Base-by-base conservation (phyloP, 2,797 vertebrate genomes). In the Betta splendens region DNA sequence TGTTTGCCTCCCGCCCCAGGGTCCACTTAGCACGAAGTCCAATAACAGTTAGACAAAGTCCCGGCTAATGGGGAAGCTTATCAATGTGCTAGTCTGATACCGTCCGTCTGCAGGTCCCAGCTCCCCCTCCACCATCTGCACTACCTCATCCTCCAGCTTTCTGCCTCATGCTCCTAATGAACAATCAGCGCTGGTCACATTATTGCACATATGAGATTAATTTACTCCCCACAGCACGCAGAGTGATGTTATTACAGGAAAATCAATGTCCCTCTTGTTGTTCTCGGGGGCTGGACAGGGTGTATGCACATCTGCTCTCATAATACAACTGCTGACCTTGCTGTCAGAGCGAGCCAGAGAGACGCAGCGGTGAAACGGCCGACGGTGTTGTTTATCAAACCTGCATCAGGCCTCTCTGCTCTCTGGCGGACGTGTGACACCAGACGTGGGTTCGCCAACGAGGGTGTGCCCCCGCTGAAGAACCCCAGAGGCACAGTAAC, bases 291-390 rank as follows among this genome's bases (percentile, higher is more conserved):
- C 68, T 80, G 84, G 71, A 76, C 69, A 73, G 76, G 77, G 82
- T 81, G 85, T 81, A 72, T 69, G 72, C 87, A 86, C 85, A 89
- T 89, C 86, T 90, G 88, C 84, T 87, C 80, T 84, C 86, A 89
- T 81, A 89, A 90, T 90, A 87, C 88, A 88, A 89, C 79, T 88
- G 91, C 87, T 92, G 90, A 91, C 87, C 85, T 88, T 90, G 88
- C 87, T 89, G 83, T 88, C 86, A 87, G 69, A 81, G 58, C 16
- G 70, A 81, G 72, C 70, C 59, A 71, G 79, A 78, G 80, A 77
- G 85, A 74, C 71, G 75, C 75, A 75, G 76, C 47, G 28, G 78
- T 36, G 58, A 85, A 89, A 83, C 60, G 39, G 75, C 67, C 72
- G 36, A 75, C 79, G 9, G 53, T 75, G 85, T 86, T 90, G 85